Evolutionary conservation across 2,797 vertebrate genomes (phyloP), one percentile per base, ranked within the genome.

Genomic region (Protosalanx chinensis): DNA sequence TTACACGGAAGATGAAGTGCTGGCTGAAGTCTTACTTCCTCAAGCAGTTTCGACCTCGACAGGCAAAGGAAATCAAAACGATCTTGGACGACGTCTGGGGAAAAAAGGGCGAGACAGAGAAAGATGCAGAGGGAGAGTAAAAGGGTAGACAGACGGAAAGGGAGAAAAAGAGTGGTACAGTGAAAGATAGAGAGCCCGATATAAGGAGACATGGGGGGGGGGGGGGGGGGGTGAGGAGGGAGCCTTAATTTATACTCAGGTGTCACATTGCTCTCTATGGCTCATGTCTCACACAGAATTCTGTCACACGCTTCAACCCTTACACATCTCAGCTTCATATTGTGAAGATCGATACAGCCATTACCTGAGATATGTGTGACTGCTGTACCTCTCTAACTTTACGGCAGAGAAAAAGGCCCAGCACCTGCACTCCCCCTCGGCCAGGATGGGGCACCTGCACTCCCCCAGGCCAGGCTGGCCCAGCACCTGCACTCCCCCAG

Each of bases 181-280:
- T 27, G 64, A 68, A 5, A 49, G 58, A 72, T 5, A 4, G 35
- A 56, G 16, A n/a, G 57, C 51, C 10, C 23, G 35, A 29, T 6
- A 63, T 37, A 74, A 35, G 65, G 37, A 41, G n/a, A 35, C 41
- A 6, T 13, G 41, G 41, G 41, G 10, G 37, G 0, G 37, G 2
- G 37, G 37, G 5, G 63, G 32, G n/a, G 23, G 23, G 23, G 23
- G 23, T 27, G 23, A 27, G 16, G 4, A 64, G 68, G 65, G 80
- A 71, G 74, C 75, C 23, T 77, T 77, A 82, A 87, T 87, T 77
- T 82, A 84, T 80, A 77, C 73, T 3, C 72, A 0, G n/a, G 73
- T 81, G 81, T 82, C 84, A 80, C 80, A 76, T 82, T 73, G 64
- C 77, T 79, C 64, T 77, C 62, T 70, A 79, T 72, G 76, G 81